Conservation (phyloP, 2,797 vertebrate species). For the Melanotaenia trifasciata region DNA sequence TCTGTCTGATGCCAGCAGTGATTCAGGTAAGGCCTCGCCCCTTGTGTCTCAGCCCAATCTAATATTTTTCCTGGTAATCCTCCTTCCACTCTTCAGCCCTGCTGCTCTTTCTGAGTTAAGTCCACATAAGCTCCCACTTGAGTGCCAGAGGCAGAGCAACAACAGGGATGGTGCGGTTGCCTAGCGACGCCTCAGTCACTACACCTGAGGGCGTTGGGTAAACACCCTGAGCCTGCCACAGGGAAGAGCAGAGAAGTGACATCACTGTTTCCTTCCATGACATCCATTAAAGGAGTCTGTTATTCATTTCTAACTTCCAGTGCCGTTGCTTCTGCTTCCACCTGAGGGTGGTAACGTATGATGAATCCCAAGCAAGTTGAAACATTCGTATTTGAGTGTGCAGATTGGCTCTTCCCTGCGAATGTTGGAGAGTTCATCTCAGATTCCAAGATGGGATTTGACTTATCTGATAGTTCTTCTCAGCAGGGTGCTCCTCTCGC, state of each 20-base stretch:
- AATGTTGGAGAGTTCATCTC: conserved; percentile 17
- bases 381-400: conserved; percentile 6
- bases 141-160: conserved; percentile 77
- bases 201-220: conserved; percentile 80
- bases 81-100: conserved; percentile 74
- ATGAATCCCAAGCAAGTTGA: conserved; percentile 37
- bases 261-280: conserved; percentile 54
- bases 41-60: conserved; percentile 71
- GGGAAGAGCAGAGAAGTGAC: conserved; percentile 60
- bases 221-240: conserved; percentile 76
- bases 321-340: conserved; percentile 41
- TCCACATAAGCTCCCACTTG: conserved; percentile 84
- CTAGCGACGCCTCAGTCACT: conserved; percentile 78
- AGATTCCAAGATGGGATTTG: conserved; percentile 50
- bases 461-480: conserved; percentile 41
- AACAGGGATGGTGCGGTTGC: conserved; percentile 79
- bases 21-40: conserved; percentile 61
- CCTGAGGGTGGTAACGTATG: conserved; percentile 48
- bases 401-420: not conserved
- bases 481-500: conserved; percentile 45
- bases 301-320: conserved; percentile 63
- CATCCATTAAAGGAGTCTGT: conserved; percentile 49
- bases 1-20: conserved; percentile 34
- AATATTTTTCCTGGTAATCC: conserved; percentile 83
- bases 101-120: conserved; percentile 81